Percentiles rank a stretch among this genome's conserved stretches.
These are phyloP conservation scores for Calypte anna DNA, from an alignment of 2,113 vertebrate species.

Conservation along the genomic window DNA sequence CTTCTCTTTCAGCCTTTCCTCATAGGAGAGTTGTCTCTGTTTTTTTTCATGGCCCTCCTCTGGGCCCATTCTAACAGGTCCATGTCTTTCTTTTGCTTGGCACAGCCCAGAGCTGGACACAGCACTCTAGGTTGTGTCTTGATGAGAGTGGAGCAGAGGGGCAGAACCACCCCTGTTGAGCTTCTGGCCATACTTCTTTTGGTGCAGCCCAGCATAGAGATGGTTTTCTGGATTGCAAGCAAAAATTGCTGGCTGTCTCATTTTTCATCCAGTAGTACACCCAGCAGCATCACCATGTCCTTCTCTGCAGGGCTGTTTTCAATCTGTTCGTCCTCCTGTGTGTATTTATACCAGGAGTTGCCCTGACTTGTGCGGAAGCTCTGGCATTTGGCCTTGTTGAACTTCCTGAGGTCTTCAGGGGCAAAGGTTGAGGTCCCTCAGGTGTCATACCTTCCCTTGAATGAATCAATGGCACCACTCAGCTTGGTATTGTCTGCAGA, in stretches of 20 bases:
- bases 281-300: neutral
- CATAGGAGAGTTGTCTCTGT: neutral
- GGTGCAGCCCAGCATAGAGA: rapidly evolving
- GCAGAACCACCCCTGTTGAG: neutral
- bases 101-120: neutral
- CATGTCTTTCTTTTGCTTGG: neutral
- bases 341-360: neutral
- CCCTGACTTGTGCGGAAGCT: neutral
- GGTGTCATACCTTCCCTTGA: neutral
- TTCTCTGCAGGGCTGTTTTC: neutral
- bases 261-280: neutral
- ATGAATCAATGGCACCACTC: rapidly evolving
- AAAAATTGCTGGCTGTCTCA: neutral
- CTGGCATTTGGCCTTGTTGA: neutral
- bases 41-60: neutral
- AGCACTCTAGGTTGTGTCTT: neutral
- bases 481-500: neutral
- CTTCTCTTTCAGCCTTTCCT: neutral
- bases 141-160: neutral
- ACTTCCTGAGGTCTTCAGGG: neutral
- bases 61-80: neutral
- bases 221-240: neutral
- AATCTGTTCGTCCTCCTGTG: neutral
- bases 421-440: neutral
- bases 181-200: neutral